Base-by-base conservation (phyloP, 2,113 vertebrate genomes). In the Heloderma charlesbogerti region DNA sequence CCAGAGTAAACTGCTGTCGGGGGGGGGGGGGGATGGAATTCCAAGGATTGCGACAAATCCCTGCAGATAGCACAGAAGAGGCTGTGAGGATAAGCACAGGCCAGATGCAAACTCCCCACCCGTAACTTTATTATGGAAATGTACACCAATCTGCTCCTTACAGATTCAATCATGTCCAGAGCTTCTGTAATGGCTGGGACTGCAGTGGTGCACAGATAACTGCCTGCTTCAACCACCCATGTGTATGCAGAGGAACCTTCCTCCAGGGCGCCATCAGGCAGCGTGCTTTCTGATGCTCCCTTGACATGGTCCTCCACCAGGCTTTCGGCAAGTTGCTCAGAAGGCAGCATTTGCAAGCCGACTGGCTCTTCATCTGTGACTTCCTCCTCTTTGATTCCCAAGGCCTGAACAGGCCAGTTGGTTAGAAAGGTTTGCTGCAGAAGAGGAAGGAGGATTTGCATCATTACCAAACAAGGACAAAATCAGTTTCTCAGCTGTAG, bases 101-200 rank as follows among this genome's bases (percentile, higher is more conserved):
- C 45, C 25, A 57, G 31, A 51, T 74, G n/a, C 43, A 77, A 43
- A 10, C 9, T 27, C 34, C 31, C 16, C 12, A 31, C 2, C 63
- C 13, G 6, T 69, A 34, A 40, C n/a, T 22, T 2, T 13, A 31
- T 15, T 51, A 81, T 5, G 20, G 75, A 51, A 63, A 48, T 16
- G 4, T 85, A 84, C 60, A 88, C 89, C 34, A 48, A 10, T 40
- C 15, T 66, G 15, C 57, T 92, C 94, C 97, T 98, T 97, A 99
- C 99, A 77, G 98, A 98, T 37, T 99, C 99, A 54, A 99, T 99
- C 97, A 99, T 96, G 85, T 99, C 99, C 96, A 99, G 96, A 92
- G 99, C 98, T 95, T 99, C 99, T 9, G 96, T 98, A 92, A 99
- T 94, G 0, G 95, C 97, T 1, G 98, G 98, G 2, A 96, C 97